These are phyloP conservation scores for Platyrinchus mystaceus DNA, from an alignment of 2,797 vertebrate genomes.

Conservation along the genomic window DNA sequence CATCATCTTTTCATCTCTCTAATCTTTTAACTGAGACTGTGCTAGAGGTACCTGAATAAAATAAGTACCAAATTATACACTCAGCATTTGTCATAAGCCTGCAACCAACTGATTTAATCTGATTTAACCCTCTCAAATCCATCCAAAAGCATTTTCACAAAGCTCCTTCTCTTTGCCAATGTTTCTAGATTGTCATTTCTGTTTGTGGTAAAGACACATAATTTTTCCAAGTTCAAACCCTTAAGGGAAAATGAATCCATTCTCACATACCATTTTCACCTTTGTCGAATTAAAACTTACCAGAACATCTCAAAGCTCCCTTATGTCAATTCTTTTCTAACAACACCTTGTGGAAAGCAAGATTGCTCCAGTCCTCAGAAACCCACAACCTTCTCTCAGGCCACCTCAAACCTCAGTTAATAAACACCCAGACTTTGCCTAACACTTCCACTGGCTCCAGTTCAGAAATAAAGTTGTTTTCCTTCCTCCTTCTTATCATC, in stretches of 20 bases:
- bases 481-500: not conserved
- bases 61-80: not conserved
- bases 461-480: constrained; percentile 19
- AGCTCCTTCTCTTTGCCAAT: not conserved
- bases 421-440: not conserved
- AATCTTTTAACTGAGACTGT: not conserved
- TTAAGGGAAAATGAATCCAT: not conserved
- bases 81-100: not conserved
- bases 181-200: not conserved
- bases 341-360: not conserved
- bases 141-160: not conserved
- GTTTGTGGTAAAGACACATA: not conserved
- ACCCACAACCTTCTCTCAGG: not conserved
- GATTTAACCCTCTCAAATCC: not conserved
- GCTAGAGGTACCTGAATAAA: not conserved
- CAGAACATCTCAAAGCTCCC: not conserved
- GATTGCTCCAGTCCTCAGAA: not conserved
- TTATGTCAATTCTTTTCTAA: not conserved
- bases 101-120: not conserved
- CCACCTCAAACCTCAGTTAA: not conserved
- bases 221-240: not conserved
- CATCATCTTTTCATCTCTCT: not conserved
- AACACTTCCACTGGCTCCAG: not conserved
- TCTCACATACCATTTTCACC: not conserved
- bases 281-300: not conserved